phyloP scores from a whole-genome alignment of 1,140 invertebrate species.

The Dryas iulia region DNA sequence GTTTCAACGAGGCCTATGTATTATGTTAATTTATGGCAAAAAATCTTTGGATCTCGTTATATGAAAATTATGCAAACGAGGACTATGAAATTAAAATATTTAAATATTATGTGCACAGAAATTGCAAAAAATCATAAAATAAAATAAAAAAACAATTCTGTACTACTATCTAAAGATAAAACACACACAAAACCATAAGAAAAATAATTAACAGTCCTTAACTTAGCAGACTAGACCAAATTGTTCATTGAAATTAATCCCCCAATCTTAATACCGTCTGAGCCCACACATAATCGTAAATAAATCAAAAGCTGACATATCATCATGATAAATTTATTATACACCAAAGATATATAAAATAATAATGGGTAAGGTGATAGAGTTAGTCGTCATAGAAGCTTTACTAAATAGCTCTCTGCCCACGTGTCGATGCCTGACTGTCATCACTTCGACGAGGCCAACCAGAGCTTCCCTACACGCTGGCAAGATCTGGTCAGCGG shows the following conservation, averaged over 20 bases:
- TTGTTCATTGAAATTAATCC: neutral
- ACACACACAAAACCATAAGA: too few relatives aligned
- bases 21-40: too few relatives aligned
- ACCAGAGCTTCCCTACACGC: conserved; percentile 82
- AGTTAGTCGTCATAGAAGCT: neutral
- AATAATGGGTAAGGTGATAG: neutral
- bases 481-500: conserved; percentile 86
- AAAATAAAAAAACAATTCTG: too few relatives aligned
- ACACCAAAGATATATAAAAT: neutral
- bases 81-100: too few relatives aligned
- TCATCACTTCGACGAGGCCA: conserved; percentile 52
- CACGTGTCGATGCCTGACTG: conserved; percentile 42
- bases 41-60: too few relatives aligned
- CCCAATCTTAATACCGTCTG: neutral
- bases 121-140: too few relatives aligned
- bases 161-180: too few relatives aligned
- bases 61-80: too few relatives aligned
- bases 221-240: neutral
- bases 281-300: neutral
- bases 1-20: too few relatives aligned
- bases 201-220: too few relatives aligned
- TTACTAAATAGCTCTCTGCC: conserved; percentile 34
- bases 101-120: too few relatives aligned
- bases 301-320: neutral
- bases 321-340: neutral